Base-by-base conservation (phyloP, 2,888 invertebrate species). In the Cerastis leucographa region DNA sequence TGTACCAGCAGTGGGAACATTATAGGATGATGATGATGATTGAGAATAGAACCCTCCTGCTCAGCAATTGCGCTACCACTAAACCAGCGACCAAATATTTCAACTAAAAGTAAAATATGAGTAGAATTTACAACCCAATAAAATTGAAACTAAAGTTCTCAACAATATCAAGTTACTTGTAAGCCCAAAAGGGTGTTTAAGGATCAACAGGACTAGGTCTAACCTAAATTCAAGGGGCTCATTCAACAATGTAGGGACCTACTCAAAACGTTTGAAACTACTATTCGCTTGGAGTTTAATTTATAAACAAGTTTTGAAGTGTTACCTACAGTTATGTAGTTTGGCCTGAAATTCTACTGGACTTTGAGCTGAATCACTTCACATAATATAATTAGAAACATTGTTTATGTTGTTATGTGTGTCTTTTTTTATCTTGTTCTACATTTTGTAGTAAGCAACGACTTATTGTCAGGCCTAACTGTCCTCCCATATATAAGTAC, bases 211-310 rank as follows among this genome's bases (percentile, higher is more conserved):
- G 40, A n/a, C 29, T 49, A 70, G 59, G 40, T 66, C n/a, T 49
- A 56, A 81, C 82, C 71, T 71, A 73, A 22, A 79, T 75, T 72
- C 70, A 71, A 83, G 61, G 71, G 49, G 35, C 51, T 61, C 67
- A 70, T 66, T 79, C 62, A 74, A 83, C 76, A 67, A 64, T 74
- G 74, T 80, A 62, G 46, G 62, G 42, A 75, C 67, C 67, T 74
- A 56, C 64, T 72, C 71, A 70, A 74, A 74, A 77, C 71, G 40
- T 74, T 84, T 76, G 62, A 77, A 85, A 86, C 87, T 85, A 76
- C 49, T 62, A 77, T 80, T 74, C 29, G 64, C 49, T n/a, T 11
- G 35, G 29, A 74, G 74, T 76, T 79, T 83, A 71, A 78, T 79
- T 75, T 70, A 78, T 64, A 65, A 74, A 86, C 76, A 68, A 85